Evolutionary conservation across 2,888 invertebrate species (phyloP).

Genomic region (Pimpla rufipes): DNA sequence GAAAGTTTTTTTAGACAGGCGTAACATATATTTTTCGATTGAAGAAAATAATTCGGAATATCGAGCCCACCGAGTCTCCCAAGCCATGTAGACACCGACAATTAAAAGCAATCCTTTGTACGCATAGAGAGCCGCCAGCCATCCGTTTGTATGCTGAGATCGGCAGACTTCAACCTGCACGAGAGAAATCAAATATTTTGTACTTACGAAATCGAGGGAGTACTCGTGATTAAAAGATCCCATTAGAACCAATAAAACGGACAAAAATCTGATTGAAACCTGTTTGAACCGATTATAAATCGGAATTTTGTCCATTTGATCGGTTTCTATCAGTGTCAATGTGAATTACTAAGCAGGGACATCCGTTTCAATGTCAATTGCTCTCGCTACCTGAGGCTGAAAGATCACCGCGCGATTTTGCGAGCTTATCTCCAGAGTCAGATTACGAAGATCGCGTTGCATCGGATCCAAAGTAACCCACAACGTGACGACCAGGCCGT

Average conservation of each 20-base stretch:
- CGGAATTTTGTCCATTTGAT: too few species aligned
- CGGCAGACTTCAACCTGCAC: slow-evolving; percentile 94
- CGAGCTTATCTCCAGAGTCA: slow-evolving; percentile 92
- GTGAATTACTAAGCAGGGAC: too few species aligned
- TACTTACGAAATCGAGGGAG: not conserved
- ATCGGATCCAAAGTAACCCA: slow-evolving; percentile 96
- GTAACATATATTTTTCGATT: not conserved
- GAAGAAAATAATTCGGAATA: slow-evolving; percentile 18
- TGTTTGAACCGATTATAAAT: too few species aligned
- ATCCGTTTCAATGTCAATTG: not conserved
- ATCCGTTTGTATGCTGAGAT: slow-evolving; percentile 94
- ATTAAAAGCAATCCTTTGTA: slow-evolving; percentile 95
- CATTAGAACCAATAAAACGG: too few species aligned
- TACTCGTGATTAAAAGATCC: too few species aligned
- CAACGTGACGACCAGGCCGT: slow-evolving; percentile 92
- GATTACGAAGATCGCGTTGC: slow-evolving; percentile 93
- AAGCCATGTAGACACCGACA: slow-evolving; percentile 97
- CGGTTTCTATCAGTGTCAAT: too few species aligned
- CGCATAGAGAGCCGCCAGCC: slow-evolving; percentile 95
- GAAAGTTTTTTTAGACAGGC: too few species aligned
- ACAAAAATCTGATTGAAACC: too few species aligned
- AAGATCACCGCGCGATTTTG: slow-evolving; percentile 93
- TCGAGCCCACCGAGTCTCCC: slow-evolving; percentile 93
- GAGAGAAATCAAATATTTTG: slow-evolving; percentile 33
- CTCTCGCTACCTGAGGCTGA: slow-evolving; percentile 90